These are phyloP conservation scores for Sinella curviseta DNA, from an alignment of 1,140 invertebrate genomes.

Conservation along the genomic window DNA sequence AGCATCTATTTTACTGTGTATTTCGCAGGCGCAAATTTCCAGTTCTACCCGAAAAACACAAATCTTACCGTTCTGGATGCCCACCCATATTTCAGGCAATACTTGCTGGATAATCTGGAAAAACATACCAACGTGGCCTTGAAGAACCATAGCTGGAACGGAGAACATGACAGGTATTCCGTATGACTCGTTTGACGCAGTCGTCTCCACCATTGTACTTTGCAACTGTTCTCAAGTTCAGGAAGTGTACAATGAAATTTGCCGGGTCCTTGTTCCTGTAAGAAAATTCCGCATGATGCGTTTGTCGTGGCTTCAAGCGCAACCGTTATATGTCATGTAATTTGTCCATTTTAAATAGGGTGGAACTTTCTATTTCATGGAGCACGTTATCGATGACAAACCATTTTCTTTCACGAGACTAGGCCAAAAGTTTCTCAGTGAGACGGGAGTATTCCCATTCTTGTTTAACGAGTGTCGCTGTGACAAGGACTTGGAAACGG, in stretches of 20 bases:
- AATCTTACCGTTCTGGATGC: slow-evolving; percentile 38
- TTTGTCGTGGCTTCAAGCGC: too few species aligned
- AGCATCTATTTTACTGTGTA: too few species aligned
- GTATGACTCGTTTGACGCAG: slow-evolving; percentile 52
- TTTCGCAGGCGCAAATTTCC: slow-evolving; percentile 49
- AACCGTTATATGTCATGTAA: slow-evolving; percentile 31
- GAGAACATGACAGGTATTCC: slow-evolving; percentile 52
- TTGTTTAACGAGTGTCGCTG: slow-evolving; percentile 48
- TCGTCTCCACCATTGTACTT: slow-evolving; percentile 53
- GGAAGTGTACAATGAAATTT: slow-evolving; percentile 50
- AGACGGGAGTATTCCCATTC: slow-evolving; percentile 35
- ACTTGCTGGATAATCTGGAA: too few species aligned
- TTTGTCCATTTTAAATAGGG: slow-evolving; percentile 15
- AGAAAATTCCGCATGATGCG: background rate
- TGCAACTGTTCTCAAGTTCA: slow-evolving; percentile 51
- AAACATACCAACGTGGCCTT: slow-evolving; percentile 27
- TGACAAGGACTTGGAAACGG: slow-evolving; percentile 42
- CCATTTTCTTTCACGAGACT: slow-evolving; percentile 3
- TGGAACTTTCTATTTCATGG: slow-evolving; percentile 49
- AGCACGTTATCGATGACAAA: slow-evolving; percentile 43
- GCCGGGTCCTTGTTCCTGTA: slow-evolving; percentile 53
- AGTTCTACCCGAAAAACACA: slow-evolving; percentile 48
- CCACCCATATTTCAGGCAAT: slow-evolving; percentile 36
- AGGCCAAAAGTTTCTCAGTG: slow-evolving; percentile 41
- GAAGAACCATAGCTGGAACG: slow-evolving; percentile 46